Evolutionary conservation across 2,888 invertebrate genomes (phyloP).

Genomic region (Vesta saturnalis): DNA sequence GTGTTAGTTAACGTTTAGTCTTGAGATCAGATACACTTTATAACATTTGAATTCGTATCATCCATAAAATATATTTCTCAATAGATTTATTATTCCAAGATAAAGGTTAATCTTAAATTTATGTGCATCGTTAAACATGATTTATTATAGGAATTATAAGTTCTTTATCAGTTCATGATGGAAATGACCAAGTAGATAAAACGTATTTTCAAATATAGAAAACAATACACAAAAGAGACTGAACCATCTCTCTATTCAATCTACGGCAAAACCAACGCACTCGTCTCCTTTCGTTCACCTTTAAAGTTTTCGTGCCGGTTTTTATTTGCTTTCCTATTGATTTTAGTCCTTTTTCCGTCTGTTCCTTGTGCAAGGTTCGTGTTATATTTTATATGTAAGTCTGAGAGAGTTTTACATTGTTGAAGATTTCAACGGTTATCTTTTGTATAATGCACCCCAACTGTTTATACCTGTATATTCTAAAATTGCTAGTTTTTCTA

Average conservation of each 20-base stretch:
- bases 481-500: conserved; percentile 26
- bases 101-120: conserved; percentile 5
- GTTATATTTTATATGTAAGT: conserved; percentile 34
- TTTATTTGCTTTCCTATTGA: conserved; percentile 48
- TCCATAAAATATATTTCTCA: not conserved
- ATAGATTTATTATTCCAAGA: not conserved
- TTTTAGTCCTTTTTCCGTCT: conserved; percentile 49
- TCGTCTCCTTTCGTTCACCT: conserved; percentile 38
- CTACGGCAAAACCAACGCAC: too few species aligned
- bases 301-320: conserved; percentile 28
- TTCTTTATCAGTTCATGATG: conserved; percentile 10
- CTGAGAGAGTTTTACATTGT: conserved; percentile 34
- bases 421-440: conserved; percentile 39
- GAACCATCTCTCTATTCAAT: too few species aligned
- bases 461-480: conserved; percentile 35
- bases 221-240: conserved; percentile 12
- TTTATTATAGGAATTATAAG: conserved; percentile 7
- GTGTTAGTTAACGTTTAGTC: too few species aligned
- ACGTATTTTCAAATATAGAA: not conserved
- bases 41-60: too few species aligned
- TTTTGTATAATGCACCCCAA: conserved; percentile 39
- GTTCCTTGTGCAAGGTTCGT: conserved; percentile 42
- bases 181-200: not conserved
- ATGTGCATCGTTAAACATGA: not conserved
- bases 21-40: too few species aligned